Percentiles rank a stretch among this genome's conserved stretches.
phyloP scores from a whole-genome alignment of 1,140 invertebrate species.

The Harlomillsia oculata region DNA sequence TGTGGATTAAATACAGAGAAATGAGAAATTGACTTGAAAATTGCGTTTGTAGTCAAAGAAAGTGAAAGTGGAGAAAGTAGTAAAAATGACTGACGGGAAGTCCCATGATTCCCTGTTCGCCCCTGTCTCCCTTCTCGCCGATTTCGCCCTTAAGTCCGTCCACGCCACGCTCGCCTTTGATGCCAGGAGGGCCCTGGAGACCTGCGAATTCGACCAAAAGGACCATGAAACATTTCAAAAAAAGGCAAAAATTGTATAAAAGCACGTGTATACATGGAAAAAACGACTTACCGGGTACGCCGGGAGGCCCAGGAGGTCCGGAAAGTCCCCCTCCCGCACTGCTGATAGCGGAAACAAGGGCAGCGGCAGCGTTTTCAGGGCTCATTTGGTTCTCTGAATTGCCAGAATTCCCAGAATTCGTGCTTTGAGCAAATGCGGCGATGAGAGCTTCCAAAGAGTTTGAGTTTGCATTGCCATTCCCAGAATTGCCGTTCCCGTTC shows the following conservation, averaged over 20 bases:
- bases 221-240: not conserved
- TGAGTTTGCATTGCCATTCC: too few relatives aligned
- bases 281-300: conserved; percentile 17
- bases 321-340: conserved; percentile 25
- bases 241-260: not conserved
- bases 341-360: too few relatives aligned
- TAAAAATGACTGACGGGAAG: conserved; percentile 67
- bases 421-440: too few relatives aligned
- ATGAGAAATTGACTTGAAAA: conserved; percentile 26
- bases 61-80: not conserved
- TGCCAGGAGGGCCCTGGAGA: conserved; percentile 69
- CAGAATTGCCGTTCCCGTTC: conserved; percentile 31
- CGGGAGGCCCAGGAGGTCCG: conserved; percentile 71
- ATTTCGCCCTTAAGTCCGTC: conserved; percentile 78
- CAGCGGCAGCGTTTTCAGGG: too few relatives aligned
- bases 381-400: too few relatives aligned
- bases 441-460: too few relatives aligned
- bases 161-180: conserved; percentile 75
- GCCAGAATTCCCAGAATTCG: too few relatives aligned
- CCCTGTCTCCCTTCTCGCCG: conserved; percentile 78
- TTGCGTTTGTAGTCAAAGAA: not conserved
- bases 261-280: not conserved
- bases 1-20: conserved; percentile 43
- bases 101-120: conserved; percentile 87
- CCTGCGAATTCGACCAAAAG: conserved; percentile 55